Base-by-base conservation (phyloP, 2,113 vertebrate genomes). In the Corythaixoides concolor region DNA sequence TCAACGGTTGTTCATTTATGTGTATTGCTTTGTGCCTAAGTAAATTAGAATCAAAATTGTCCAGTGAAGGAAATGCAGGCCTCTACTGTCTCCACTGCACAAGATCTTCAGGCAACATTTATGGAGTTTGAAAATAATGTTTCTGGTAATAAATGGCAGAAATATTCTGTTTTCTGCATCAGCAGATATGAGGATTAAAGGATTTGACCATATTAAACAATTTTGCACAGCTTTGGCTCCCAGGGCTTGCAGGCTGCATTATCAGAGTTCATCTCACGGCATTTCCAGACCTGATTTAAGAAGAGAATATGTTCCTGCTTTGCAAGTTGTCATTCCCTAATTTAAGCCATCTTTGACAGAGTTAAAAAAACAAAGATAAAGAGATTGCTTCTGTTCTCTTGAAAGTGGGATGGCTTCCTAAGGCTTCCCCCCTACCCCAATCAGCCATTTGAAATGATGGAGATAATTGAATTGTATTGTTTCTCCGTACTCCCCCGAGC, bases 121-220 rank as follows among this genome's bases (percentile, higher is more conserved):
- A 97, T 94, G 94, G 97, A 96, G 92, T 97, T 98, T 86, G 95
- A 97, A 98, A 98, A 96, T 98, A 98, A 98, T 97, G 97, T 98
- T 98, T 98, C 97, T 98, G 97, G 97, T 98, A 97, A 97, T 97
- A 98, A 97, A 97, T 97, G 97, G 96, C 97, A 98, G 98, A 98
- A 98, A 97, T 98, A 98, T 97, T 97, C 97, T 95, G 94, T 98
- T 98, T 98, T 98, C 98, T 98, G 98, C 97, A 98, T 98, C 98
- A 98, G 89, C 97, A 98, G 97, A 98, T 98, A 98, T 96, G 97
- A 97, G 98, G 98, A 98, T 98, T 98, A 98, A 98, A 98, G 96
- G 97, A 97, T 97, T 98, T 97, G 97, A 97, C 97, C 94, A 85
- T 98, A 98, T 98, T 98, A 98, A 98, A 98, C 97, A 98, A 97